phyloP scores from a whole-genome alignment of 2,888 invertebrate species.

The Liopterus haemorrhoidalis region DNA sequence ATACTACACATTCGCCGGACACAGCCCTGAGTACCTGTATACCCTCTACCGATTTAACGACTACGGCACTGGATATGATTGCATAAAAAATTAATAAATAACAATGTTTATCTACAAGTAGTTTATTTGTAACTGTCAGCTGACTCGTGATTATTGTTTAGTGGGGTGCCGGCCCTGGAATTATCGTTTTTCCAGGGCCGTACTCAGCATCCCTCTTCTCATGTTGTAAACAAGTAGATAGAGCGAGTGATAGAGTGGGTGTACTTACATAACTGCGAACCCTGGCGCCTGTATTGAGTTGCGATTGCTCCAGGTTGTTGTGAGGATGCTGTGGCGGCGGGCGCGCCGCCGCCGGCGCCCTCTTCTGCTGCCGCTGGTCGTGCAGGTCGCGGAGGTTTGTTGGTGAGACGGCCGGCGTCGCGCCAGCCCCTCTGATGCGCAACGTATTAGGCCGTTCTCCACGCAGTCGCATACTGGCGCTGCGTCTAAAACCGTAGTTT shows the following conservation, averaged over 20 bases:
- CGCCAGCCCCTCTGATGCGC: conserved; percentile 32
- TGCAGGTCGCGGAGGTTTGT: conserved; percentile 22
- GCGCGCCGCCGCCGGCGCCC: background rate
- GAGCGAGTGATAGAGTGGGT: conserved; percentile 21
- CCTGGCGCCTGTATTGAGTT: conserved; percentile 20
- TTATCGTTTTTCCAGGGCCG: too few species aligned
- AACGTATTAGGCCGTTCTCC: conserved; percentile 46
- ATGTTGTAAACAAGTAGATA: conserved; percentile 43
- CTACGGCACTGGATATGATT: too few species aligned
- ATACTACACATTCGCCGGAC: too few species aligned
- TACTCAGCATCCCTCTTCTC: too few species aligned
- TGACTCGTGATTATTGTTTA: too few species aligned
- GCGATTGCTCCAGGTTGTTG: background rate
- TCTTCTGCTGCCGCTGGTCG: conserved; percentile 15
- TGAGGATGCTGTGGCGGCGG: conserved; percentile 13
- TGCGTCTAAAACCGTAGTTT: conserved; percentile 53
- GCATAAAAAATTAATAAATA: too few species aligned
- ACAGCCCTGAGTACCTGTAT: too few species aligned
- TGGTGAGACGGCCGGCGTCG: conserved; percentile 27
- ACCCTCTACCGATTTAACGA: too few species aligned
- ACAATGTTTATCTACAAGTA: too few species aligned
- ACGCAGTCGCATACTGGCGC: conserved; percentile 63
- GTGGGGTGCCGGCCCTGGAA: too few species aligned
- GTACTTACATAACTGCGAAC: conserved; percentile 30
- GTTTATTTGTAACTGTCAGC: too few species aligned